These are phyloP conservation scores for Apostichopus japonicus DNA, from an alignment of 35 echinoderm and acorn worm genomes.

Conservation along the genomic window DNA sequence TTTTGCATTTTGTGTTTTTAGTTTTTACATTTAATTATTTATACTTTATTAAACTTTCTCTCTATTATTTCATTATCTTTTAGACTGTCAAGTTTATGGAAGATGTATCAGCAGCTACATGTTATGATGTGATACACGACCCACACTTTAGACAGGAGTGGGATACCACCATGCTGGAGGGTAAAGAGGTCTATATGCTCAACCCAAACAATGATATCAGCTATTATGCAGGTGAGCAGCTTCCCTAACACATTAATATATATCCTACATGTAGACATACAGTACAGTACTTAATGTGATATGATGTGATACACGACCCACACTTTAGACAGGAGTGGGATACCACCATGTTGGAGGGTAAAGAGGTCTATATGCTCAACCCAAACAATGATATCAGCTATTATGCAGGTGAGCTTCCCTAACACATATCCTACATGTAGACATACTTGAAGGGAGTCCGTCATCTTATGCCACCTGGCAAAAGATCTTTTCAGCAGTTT, in stretches of 20 bases:
- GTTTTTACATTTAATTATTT: too few relatives aligned
- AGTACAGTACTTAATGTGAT: constrained; percentile 30
- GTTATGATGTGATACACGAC: constrained; percentile 94
- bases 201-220: constrained; percentile 95
- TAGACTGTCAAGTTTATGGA: constrained; percentile 76
- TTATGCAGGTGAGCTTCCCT: too few relatives aligned
- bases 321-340: constrained; percentile 84
- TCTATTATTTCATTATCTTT: neutral
- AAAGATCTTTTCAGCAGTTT: neutral
- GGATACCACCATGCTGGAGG: constrained; percentile 91
- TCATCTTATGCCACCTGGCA: neutral
- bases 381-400: too few relatives aligned
- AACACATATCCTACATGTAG: too few relatives aligned
- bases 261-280: too few relatives aligned
- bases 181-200: constrained; percentile 84
- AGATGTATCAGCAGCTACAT: constrained; percentile 72
- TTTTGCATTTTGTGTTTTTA: too few relatives aligned
- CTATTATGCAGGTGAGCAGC: constrained; percentile 88
- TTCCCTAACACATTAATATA: too few relatives aligned
- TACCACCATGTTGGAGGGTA: constrained; percentile 84
- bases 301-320: constrained; percentile 92
- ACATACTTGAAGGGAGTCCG: too few relatives aligned
- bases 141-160: constrained; percentile 75
- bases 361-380: constrained; percentile 60
- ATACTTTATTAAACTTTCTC: too few relatives aligned